Evolutionary conservation across 1,140 invertebrate species (phyloP).

Genomic region (Drosophila teissieri): DNA sequence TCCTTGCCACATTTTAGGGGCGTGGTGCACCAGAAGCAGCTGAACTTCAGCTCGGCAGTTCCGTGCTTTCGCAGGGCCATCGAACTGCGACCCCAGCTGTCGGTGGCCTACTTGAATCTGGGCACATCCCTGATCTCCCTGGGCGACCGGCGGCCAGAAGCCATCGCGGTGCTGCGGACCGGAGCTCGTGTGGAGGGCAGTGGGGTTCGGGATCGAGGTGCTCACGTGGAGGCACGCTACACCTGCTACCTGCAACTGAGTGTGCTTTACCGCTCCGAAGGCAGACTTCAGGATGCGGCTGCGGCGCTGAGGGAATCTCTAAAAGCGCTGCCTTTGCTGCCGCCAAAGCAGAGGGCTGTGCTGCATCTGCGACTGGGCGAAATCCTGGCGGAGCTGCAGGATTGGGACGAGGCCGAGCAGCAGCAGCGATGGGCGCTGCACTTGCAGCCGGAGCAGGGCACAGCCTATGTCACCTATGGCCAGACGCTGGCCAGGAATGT

Average conservation of each 20-base stretch:
- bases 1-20: conserved; percentile 89
- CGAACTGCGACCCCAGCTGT: conserved; percentile 95
- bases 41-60: conserved; percentile 87
- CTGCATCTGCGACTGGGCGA: conserved; percentile 87
- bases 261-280: conserved; percentile 93
- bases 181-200: conserved; percentile 93
- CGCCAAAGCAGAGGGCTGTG: conserved; percentile 90
- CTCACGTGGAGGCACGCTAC: conserved; percentile 94
- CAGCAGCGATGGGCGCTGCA: conserved; percentile 92
- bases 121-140: conserved; percentile 92
- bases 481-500: conserved; percentile 95
- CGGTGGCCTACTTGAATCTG: conserved; percentile 97
- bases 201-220: conserved; percentile 94
- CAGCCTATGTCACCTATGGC: conserved; percentile 94
- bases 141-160: conserved; percentile 90
- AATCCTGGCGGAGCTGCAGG: conserved; percentile 90
- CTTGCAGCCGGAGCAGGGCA: conserved; percentile 92
- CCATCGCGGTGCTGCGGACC: conserved; percentile 90
- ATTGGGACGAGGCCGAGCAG: conserved; percentile 91
- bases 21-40: conserved; percentile 92
- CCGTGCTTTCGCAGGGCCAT: conserved; percentile 88
- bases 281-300: conserved; percentile 91
- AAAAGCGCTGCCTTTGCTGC: conserved; percentile 92
- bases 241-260: conserved; percentile 96
- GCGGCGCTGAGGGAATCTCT: conserved; percentile 88